Percentiles rank a stretch among this genome's conserved stretches.
Conservation (phyloP, 35 echinoderm and acorn worm species). For the Ophioderma brevispina region DNA sequence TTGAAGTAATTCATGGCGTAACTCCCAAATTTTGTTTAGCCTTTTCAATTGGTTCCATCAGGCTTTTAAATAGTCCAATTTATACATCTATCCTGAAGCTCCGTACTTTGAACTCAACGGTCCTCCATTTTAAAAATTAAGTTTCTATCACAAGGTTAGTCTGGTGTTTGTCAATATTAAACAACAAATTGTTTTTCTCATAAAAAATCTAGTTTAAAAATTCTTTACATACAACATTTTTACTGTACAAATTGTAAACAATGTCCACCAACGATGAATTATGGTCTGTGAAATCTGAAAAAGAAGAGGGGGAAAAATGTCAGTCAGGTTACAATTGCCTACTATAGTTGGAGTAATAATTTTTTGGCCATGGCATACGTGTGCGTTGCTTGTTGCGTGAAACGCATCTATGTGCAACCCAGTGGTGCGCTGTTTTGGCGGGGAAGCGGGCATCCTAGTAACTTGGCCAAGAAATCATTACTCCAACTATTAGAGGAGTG, state of each 20-base stretch:
- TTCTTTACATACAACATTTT: neutral
- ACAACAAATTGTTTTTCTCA: too few relatives aligned
- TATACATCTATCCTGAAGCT: neutral
- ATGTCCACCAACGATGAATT: neutral
- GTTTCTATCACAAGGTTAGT: neutral
- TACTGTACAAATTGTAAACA: neutral
- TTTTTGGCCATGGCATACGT: too few relatives aligned
- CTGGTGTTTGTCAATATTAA: too few relatives aligned
- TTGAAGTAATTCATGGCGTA: too few relatives aligned
- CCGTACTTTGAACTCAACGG: neutral
- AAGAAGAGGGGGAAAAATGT: neutral
- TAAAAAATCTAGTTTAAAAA: conserved; percentile 1
- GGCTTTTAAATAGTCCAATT: neutral
- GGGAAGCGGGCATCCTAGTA: too few relatives aligned
- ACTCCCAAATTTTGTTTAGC: neutral
- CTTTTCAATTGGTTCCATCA: neutral
- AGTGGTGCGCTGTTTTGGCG: too few relatives aligned
- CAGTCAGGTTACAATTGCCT: too few relatives aligned
- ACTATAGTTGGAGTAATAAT: too few relatives aligned
- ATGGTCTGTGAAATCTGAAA: conserved; percentile 4
- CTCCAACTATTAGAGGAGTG: too few relatives aligned
- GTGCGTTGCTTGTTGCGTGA: too few relatives aligned
- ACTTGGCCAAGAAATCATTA: too few relatives aligned
- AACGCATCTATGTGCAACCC: too few relatives aligned
- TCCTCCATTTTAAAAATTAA: neutral